phyloP scores from a whole-genome alignment of 2,888 invertebrate species.

The Eupelmus urozonus region DNA sequence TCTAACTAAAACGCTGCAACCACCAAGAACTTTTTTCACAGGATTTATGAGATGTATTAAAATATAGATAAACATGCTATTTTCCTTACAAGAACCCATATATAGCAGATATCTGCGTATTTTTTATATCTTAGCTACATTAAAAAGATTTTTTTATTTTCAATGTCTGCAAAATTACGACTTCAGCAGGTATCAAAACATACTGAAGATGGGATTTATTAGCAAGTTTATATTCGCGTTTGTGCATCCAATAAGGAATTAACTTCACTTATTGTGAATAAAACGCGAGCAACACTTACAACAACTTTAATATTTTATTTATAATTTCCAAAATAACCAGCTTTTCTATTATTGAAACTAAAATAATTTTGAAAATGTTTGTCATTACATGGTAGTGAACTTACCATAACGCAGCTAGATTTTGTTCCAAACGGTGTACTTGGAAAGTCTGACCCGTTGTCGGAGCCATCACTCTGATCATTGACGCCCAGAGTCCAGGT shows the following conservation, averaged over 20 bases:
- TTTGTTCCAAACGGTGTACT: slow-evolving; percentile 92
- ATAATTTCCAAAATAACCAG: too few species aligned
- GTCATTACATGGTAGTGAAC: too few species aligned
- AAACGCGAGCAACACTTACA: slow-evolving; percentile 44
- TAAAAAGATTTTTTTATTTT: background rate
- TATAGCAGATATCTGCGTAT: too few species aligned
- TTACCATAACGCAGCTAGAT: slow-evolving; percentile 95
- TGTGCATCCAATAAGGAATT: slow-evolving; percentile 30
- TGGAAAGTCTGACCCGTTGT: slow-evolving; percentile 88
- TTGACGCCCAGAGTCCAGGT: slow-evolving; percentile 96
- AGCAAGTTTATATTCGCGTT: slow-evolving; percentile 53
- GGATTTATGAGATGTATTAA: too few species aligned
- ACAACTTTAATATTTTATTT: background rate
- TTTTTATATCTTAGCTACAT: too few species aligned
- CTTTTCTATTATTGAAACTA: too few species aligned
- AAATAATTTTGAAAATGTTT: slow-evolving; percentile 8
- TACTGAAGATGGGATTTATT: slow-evolving; percentile 59
- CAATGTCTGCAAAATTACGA: slow-evolving; percentile 53
- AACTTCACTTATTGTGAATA: slow-evolving; percentile 39
- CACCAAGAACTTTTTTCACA: too few species aligned
- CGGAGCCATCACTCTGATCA: slow-evolving; percentile 92
- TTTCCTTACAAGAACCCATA: too few species aligned
- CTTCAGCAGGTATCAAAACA: slow-evolving; percentile 52
- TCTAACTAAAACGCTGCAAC: too few species aligned
- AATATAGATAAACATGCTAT: too few species aligned